phyloP scores from a whole-genome alignment of 1,140 invertebrate genomes.

The Brachionus rotundiformis region DNA sequence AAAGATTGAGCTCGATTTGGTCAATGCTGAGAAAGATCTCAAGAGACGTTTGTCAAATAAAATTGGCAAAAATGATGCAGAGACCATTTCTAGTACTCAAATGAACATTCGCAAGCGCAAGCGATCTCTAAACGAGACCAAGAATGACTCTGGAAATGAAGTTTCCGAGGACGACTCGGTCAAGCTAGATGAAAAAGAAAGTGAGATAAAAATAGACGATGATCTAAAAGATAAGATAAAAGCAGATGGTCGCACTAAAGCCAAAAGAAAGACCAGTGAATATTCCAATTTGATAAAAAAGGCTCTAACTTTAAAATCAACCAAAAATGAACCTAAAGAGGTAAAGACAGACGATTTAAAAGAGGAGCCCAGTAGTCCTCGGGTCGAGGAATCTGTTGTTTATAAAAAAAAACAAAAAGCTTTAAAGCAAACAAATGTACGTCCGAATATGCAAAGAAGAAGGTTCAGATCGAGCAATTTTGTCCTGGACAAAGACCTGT shows the following conservation, averaged over 20 bases:
- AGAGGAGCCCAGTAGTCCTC: not conserved
- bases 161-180: not conserved
- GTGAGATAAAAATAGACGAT: slow-evolving; percentile 7
- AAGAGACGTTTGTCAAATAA: not conserved
- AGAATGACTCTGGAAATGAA: slow-evolving; percentile 9
- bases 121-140: not conserved
- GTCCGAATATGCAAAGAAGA: slow-evolving; percentile 16
- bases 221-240: slow-evolving; percentile 21
- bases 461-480: not conserved
- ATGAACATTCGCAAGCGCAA: not conserved
- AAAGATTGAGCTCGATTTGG: slow-evolving; percentile 30
- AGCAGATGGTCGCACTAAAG: not conserved
- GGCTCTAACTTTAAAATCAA: not conserved
- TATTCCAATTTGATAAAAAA: slow-evolving; percentile 48
- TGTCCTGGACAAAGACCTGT: not conserved
- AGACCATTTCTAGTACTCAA: not conserved
- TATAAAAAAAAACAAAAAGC: slow-evolving; percentile 51
- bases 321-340: not conserved
- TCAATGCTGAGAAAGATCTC: not conserved
- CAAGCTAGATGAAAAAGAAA: not conserved
- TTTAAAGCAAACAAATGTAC: slow-evolving; percentile 42
- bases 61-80: not conserved
- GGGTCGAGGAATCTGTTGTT: not conserved
- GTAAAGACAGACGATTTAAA: not conserved
- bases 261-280: not conserved